These are phyloP conservation scores for Echinometra lucunter DNA, from an alignment of 53 echinoderm and acorn worm species.

Conservation along the genomic window DNA sequence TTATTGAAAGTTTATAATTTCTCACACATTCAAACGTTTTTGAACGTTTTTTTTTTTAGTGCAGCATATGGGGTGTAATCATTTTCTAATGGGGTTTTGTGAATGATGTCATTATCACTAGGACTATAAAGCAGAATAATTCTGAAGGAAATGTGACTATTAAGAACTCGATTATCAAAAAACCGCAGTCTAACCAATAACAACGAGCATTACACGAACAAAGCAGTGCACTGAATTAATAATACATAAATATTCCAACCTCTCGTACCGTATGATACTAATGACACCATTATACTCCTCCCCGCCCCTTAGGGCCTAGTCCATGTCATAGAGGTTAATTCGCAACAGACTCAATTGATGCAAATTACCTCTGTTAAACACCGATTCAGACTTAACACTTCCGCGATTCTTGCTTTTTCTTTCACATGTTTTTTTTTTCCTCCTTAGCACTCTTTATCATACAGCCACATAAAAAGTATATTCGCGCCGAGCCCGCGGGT, in stretches of 20 bases:
- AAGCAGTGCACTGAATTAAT: background rate
- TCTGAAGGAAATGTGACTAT: constrained; percentile 4
- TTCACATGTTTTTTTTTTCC: background rate
- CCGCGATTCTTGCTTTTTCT: background rate
- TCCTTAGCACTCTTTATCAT: too few relatives aligned
- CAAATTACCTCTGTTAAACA: constrained; percentile 10
- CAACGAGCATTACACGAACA: background rate
- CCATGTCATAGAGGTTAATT: background rate
- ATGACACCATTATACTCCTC: background rate
- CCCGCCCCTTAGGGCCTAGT: background rate
- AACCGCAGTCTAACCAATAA: too few relatives aligned
- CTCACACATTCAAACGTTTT: background rate
- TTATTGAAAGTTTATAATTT: background rate
- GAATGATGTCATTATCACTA: background rate
- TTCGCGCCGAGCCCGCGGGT: background rate
- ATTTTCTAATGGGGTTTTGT: background rate
- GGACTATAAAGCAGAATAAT: background rate
- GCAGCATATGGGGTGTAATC: background rate
- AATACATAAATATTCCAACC: background rate
- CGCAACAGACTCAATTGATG: background rate
- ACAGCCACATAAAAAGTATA: background rate
- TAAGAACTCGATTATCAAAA: background rate
- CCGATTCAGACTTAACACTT: background rate
- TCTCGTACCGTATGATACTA: background rate
- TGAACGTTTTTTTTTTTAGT: background rate